These are phyloP conservation scores for Protobothrops flavoviridis DNA, from an alignment of 2,113 vertebrate genomes.

Conservation along the genomic window DNA sequence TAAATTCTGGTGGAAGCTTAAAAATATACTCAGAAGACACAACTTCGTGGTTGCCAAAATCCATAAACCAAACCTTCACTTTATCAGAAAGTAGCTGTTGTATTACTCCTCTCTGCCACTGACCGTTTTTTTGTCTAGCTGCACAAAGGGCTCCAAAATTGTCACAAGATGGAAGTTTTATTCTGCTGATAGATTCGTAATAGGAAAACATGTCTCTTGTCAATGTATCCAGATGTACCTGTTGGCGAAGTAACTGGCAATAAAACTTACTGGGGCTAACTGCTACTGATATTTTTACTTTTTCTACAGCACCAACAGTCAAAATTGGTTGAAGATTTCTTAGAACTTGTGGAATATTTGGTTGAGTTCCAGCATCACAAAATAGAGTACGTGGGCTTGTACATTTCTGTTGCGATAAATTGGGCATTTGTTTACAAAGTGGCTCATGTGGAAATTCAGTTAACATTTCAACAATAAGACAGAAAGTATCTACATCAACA, in stretches of 20 bases:
- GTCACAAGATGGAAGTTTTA: constrained; percentile 55
- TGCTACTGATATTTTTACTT: constrained; percentile 79
- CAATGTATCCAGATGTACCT: constrained; percentile 74
- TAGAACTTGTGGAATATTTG: constrained; percentile 69
- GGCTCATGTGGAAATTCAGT: constrained; percentile 66
- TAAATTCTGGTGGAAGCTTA: constrained; percentile 78
- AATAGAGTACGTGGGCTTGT: constrained; percentile 33
- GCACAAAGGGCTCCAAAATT: constrained; percentile 84
- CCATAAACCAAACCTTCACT: constrained; percentile 84
- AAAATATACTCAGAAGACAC: constrained; percentile 74
- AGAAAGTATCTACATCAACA: constrained; percentile 83
- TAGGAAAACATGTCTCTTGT: constrained; percentile 69
- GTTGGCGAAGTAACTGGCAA: constrained; percentile 77
- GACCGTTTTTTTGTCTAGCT: constrained; percentile 80
- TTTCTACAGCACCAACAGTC: constrained; percentile 69
- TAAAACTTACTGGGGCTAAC: constrained; percentile 79
- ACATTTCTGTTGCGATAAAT: constrained; percentile 51
- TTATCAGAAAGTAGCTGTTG: constrained; percentile 74
- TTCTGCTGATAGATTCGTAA: constrained; percentile 66
- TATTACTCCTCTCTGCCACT: constrained; percentile 87
- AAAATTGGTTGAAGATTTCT: constrained; percentile 70
- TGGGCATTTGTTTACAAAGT: constrained; percentile 53
- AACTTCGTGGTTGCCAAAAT: constrained; percentile 83
- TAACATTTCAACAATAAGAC: constrained; percentile 80
- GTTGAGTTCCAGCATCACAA: constrained; percentile 31